Base-by-base conservation (phyloP, 2,888 invertebrate species). In the Sesamia inferens region DNA sequence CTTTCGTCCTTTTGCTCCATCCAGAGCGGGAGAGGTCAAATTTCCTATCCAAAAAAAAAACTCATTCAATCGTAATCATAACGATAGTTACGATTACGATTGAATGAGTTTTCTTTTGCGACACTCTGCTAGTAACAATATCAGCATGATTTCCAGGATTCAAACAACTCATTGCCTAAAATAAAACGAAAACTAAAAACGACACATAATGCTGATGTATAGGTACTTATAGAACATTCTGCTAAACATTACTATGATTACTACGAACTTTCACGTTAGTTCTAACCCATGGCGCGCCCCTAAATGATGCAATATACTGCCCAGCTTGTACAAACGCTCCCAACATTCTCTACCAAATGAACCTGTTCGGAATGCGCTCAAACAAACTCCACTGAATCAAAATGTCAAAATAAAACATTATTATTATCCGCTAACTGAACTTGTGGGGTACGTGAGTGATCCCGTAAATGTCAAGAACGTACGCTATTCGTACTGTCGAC, bases 391-490 rank as follows among this genome's bases (percentile, higher is more conserved):
- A 80, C 75, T 82, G 68, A 82, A 86, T 77, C 74, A 74, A 84
- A 86, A 86, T 84, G 85, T 85, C 85, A 82, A 82, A 80, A 84
- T 80, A 81, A 78, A 83, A 86, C 86, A 85, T 66, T 86, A 81
- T 82, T 84, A 84, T 86, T 84, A 86, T 66, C 79, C 57, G 65
- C 73, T 76, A 78, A 78, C 78, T 77, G 74, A 74, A 83, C 71
- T 67, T 48, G 59, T 81, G 68, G 72, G 78, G 79, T 79, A 86
- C 79, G 72, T 81, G 73, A 76, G 73, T 80, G 75, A 76, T 76
- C 72, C 72, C 83, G 82, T 82, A 83, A 86, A 86, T 85, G 86
- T 82, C 86, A 86, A 80, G 86, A 85, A 82, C 78, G 78, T 82
- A 84, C 77, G 74, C 85, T 82, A 79, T 82, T 85, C 74, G 74